Evolutionary conservation across 2,797 vertebrate species (phyloP), one percentile per base, ranked within the genome.

Genomic region (Anabacerthia variegaticeps): DNA sequence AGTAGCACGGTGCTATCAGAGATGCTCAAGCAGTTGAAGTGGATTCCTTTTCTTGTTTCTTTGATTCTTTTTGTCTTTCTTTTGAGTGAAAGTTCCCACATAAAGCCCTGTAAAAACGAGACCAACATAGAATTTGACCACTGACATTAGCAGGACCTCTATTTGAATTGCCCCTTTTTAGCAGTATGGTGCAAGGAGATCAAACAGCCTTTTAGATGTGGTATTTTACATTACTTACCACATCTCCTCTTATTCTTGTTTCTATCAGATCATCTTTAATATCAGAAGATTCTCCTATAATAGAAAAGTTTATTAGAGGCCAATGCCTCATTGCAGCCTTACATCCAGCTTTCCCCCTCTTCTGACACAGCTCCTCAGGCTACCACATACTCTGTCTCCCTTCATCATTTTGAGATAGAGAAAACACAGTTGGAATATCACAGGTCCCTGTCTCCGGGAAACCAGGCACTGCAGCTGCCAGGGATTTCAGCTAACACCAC

Each of bases 401-500:
- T 80, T 84, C 73, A 92, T 91, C 87, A 84, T 89, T 67, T 90
- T 67, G 69, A 49, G 59, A 30, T 14, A 30, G 1, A 67, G 77
- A 51, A 78, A 78, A 73, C 20, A 46, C 28, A 76, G 73, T 30
- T 55, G 44, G 89, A 85, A 82, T 76, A 93, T 79, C 89, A 71
- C 59, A 43, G 91, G 48, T 72, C 82, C 83, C 62, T 0, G 0
- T 88, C 89, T 93, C 6, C 3, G 20, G 85, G 85, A 86, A 91
- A 71, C 62, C 48, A 81, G 63, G 85, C 82, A 61, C 83, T 79
- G 92, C 92, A 92, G 89, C 93, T 96, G 95, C 92, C 92, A 89
- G 66, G 63, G 88, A 96, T 96, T 93, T 96, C 95, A 96, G 79
- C 77, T 89, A 92, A 91, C 94, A 94, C 83, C 71, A 10, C 23